These are phyloP conservation scores for Plemyria rubiginata DNA, from an alignment of 2,888 invertebrate genomes.

Conservation along the genomic window DNA sequence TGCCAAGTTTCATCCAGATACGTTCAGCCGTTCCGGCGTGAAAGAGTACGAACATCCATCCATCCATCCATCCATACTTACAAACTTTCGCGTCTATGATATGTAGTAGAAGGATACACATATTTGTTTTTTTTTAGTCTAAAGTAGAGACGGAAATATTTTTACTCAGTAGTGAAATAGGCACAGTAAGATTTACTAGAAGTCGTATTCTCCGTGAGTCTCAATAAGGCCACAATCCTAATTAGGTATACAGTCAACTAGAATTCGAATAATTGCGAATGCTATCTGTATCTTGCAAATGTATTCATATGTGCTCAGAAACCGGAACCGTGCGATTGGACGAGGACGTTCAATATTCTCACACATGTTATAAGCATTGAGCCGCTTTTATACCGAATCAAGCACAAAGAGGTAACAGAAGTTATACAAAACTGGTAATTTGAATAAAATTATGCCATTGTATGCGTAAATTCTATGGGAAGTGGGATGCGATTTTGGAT, in stretches of 20 bases:
- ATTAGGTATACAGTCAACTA: conserved; percentile 46
- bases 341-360: conserved; percentile 60
- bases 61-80: too few species aligned
- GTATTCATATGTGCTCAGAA: conserved; percentile 42
- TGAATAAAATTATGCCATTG: conserved; percentile 13
- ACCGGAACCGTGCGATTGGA: conserved; percentile 59
- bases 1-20: too few species aligned
- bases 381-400: conserved; percentile 39
- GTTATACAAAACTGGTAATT: conserved; percentile 18
- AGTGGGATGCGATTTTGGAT: background rate
- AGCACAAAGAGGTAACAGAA: conserved; percentile 19
- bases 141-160: too few species aligned
- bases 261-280: conserved; percentile 9
- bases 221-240: conserved; percentile 35
- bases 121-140: too few species aligned
- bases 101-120: too few species aligned
- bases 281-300: conserved; percentile 37
- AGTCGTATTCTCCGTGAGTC: conserved; percentile 2
- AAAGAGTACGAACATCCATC: too few species aligned
- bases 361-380: conserved; percentile 50
- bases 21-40: too few species aligned
- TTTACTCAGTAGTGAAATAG: too few species aligned
- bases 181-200: background rate
- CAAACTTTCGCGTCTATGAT: too few species aligned
- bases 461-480: background rate